These are phyloP conservation scores for Aleiodes sp. DNA, from an alignment of 1,140 invertebrate species.

Conservation along the genomic window DNA sequence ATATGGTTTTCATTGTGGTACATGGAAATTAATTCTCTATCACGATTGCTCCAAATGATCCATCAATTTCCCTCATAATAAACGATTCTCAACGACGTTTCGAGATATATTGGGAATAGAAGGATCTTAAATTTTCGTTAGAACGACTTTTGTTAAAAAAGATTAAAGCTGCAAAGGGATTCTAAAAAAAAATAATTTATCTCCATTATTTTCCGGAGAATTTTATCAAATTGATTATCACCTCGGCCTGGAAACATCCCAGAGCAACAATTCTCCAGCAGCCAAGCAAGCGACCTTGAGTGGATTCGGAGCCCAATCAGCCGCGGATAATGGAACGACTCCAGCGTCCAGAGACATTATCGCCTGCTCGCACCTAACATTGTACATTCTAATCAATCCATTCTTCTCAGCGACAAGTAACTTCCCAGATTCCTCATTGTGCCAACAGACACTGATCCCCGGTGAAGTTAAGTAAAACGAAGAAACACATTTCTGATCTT, in stretches of 20 bases:
- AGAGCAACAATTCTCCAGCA: slow-evolving; percentile 72
- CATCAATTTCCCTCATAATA: no score
- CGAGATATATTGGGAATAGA: no score
- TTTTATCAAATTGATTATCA: slow-evolving; percentile 42
- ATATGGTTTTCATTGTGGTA: no score
- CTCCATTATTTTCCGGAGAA: no score
- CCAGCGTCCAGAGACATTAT: slow-evolving; percentile 77
- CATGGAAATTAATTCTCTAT: no score
- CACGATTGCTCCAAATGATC: no score
- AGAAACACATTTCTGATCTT: slow-evolving; percentile 66
- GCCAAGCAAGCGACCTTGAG: slow-evolving; percentile 71
- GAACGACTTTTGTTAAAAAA: no score
- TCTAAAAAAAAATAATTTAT: slow-evolving; percentile 3
- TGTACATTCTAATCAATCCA: slow-evolving; percentile 78
- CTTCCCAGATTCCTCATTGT: slow-evolving; percentile 76
- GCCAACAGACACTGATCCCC: slow-evolving; percentile 76
- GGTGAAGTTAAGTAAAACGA: slow-evolving; percentile 76
- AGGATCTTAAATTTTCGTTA: no score
- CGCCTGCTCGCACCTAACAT: slow-evolving; percentile 73
- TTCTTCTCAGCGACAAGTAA: slow-evolving; percentile 80
- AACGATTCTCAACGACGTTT: no score
- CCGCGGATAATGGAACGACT: slow-evolving; percentile 71
- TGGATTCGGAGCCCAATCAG: slow-evolving; percentile 77
- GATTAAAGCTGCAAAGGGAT: background rate
- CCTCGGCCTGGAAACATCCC: slow-evolving; percentile 72